These are phyloP conservation scores for Macrostomum lignano DNA, from an alignment of 1,140 invertebrate genomes.

Conservation along the genomic window DNA sequence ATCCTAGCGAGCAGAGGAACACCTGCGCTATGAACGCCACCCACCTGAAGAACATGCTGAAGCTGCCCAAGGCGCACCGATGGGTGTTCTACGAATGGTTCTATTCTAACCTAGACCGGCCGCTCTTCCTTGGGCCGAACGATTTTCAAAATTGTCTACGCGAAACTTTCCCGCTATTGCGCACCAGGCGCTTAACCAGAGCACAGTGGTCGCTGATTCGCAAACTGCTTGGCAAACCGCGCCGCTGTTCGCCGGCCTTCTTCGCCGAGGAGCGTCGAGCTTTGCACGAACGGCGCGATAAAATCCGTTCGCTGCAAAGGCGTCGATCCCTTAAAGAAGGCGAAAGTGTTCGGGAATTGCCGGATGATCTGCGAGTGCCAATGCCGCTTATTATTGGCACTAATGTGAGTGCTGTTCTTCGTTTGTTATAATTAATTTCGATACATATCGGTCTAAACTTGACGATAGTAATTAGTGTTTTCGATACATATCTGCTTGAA, in stretches of 20 bases:
- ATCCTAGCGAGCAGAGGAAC: no score
- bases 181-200: conserved; percentile 49
- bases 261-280: conserved; percentile 72
- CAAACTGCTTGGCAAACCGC: conserved; percentile 77
- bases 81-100: conserved; percentile 99
- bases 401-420: conserved; percentile 69
- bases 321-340: conserved; percentile 57
- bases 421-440: no score
- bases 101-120: conserved; percentile 83
- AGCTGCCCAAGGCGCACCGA: conserved; percentile 87
- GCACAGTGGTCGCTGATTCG: conserved; percentile 82
- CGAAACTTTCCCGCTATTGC: conserved; percentile 72
- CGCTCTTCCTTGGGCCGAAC: conserved; percentile 73
- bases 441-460: no score
- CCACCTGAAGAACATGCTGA: conserved; percentile 66
- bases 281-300: conserved; percentile 55
- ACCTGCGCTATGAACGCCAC: no score
- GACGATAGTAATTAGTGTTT: no score
- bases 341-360: conserved; percentile 53
- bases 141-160: conserved; percentile 76
- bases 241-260: conserved; percentile 59
- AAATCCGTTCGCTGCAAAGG: conserved; percentile 73
- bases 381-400: conserved; percentile 79
- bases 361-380: conserved; percentile 52
- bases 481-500: no score